These are phyloP conservation scores for Passer domesticus DNA, from an alignment of 2,113 vertebrate genomes.

Conservation along the genomic window DNA sequence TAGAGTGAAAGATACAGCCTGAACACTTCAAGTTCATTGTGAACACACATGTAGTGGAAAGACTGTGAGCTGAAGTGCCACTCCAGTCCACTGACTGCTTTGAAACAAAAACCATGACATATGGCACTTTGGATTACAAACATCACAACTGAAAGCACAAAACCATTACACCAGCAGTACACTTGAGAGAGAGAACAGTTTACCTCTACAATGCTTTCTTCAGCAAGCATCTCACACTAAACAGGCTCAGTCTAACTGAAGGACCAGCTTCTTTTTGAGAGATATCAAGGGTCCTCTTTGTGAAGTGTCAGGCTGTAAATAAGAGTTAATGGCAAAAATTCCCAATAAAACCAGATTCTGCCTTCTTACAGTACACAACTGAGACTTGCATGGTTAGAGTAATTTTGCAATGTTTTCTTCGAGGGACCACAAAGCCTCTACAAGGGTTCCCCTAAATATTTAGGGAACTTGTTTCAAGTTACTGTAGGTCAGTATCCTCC, in stretches of 20 bases:
- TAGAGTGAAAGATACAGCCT: background rate
- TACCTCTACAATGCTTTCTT: background rate
- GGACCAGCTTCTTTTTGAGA: background rate
- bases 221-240: background rate
- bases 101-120: background rate
- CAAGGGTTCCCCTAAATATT: background rate
- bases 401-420: background rate
- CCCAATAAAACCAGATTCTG: background rate
- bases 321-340: background rate
- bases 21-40: background rate
- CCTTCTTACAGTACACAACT: background rate
- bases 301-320: background rate
- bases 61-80: background rate
- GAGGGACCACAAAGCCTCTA: background rate
- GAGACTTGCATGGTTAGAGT: background rate
- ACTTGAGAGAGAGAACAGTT: background rate
- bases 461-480: background rate
- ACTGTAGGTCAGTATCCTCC: background rate
- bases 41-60: accelerated
- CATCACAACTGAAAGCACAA: background rate
- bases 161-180: background rate
- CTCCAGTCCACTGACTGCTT: background rate
- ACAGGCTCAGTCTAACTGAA: background rate
- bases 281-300: background rate
- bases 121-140: background rate